phyloP scores from a whole-genome alignment of 92 coral and sea anemone genomes.

The Umimayanthus chanpuru region DNA sequence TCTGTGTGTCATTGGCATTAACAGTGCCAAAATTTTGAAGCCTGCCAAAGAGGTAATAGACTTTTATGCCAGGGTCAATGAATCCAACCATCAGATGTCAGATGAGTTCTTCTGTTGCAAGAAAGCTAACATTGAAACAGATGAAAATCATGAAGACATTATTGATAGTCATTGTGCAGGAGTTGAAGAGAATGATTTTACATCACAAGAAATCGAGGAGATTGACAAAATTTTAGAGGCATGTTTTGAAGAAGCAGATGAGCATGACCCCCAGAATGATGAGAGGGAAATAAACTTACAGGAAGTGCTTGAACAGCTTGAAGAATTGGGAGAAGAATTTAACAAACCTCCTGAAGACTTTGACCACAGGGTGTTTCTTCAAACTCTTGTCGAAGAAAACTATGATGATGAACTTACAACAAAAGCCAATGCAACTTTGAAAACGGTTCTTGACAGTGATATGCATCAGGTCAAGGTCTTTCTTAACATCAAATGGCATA shows the following conservation, averaged over 20 bases:
- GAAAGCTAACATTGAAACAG: background rate
- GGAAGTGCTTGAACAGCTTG: conserved; percentile 7
- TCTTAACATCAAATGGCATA: conserved; percentile 39
- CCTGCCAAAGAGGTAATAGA: background rate
- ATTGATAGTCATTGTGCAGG: background rate
- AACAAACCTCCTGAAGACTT: conserved; percentile 37
- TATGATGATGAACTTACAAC: background rate
- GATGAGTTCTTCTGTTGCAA: conserved; percentile 1
- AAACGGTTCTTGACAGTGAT: background rate
- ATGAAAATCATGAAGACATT: background rate
- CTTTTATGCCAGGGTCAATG: background rate
- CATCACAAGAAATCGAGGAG: conserved; percentile 9
- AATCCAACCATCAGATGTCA: background rate
- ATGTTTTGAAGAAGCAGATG: conserved; percentile 26
- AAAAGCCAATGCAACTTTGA: background rate
- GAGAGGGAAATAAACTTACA: conserved; percentile 17
- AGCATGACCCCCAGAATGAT: conserved; percentile 23
- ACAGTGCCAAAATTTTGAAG: background rate
- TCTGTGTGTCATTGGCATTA: background rate
- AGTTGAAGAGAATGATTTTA: background rate
- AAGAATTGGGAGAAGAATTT: conserved; percentile 1
- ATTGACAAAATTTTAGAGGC: background rate
- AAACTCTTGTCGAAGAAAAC: conserved; percentile 4
- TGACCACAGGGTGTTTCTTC: conserved; percentile 5
- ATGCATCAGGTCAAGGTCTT: conserved; percentile 22